Base-by-base conservation (phyloP, 1,140 invertebrate genomes). In the Psilanteris sp. region DNA sequence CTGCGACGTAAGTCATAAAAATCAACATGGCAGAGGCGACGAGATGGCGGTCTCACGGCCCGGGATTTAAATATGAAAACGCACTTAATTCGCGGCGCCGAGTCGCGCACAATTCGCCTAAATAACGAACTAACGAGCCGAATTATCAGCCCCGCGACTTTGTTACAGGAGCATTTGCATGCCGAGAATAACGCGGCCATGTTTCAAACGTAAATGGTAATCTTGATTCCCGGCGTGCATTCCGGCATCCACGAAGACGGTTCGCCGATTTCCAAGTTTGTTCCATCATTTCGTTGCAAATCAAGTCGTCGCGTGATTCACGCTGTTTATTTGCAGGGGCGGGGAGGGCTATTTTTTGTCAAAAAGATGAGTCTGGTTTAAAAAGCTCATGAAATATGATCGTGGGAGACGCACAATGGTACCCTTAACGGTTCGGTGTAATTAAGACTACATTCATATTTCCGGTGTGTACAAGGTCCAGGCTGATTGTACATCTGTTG, bases 11-110 rank as follows among this genome's bases (percentile, higher is more conserved):
- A 14, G 39, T 55, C 59, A 39, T 67, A 82, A 85, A 83, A 87
- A 85, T 85, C 82, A 85, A 83, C 82, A 85, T 87, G 83, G 83
- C 80, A 81, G 82, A 55, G 64, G 77, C 82, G 81, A 79, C 81
- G 83, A 85, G 78, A 87, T 87, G 85, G 84, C 84, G 84, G 78
- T 64, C 57, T 62, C 59, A 67, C 67, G 62, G 15, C 29, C 22
- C 66, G 55, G 39, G 44, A 85, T 83, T 85, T 85, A 83, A 85
- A 85, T 81, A 78, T 81, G 57, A 83, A 81, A 81, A 83, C 77
- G 72, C 57, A 70, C 39, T 68, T 71, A 68, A 79, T 72, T 74
- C 48, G 36, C 32, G 37, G 39, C 32, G 26, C 20, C 27, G 67
- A 72, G 29, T 14, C 24, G 20, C 37, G 24, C 48, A 75, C 62